A percentile compares a stretch with the other conserved stretches of the same genome.
phyloP scores from a whole-genome alignment of 2,888 invertebrate species.

The Ormyrus pomaceus region DNA sequence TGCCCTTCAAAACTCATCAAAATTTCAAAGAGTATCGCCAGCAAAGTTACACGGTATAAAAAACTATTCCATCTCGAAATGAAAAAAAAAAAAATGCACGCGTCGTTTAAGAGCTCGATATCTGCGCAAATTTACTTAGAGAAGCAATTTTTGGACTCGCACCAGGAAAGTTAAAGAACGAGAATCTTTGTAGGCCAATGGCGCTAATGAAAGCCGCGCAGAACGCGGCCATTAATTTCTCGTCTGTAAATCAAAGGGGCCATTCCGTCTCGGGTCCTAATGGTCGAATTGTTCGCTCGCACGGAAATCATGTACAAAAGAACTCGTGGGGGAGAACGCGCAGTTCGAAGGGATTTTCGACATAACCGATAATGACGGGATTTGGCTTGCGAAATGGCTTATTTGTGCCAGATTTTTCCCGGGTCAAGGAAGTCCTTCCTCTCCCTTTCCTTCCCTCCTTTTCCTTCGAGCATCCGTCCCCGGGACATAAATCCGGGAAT shows the following conservation, averaged over 20 bases:
- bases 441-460: neutral
- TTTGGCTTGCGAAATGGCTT: constrained; percentile 42
- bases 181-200: no score
- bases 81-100: no score
- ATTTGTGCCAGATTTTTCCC: constrained; percentile 45
- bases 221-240: neutral
- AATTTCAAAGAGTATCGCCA: no score
- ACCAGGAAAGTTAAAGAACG: no score
- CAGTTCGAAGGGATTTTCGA: neutral
- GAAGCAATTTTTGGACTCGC: no score
- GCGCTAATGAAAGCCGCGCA: constrained; percentile 7
- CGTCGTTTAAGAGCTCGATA: no score
- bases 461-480: neutral
- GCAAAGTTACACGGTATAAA: no score
- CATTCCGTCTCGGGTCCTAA: constrained; percentile 3
- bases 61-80: no score
- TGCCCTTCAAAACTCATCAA: no score
- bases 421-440: constrained; percentile 46
- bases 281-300: constrained; percentile 1
- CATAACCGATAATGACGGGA: constrained; percentile 32
- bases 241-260: constrained; percentile 9
- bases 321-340: neutral
- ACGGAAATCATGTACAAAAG: constrained; percentile 13
- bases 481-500: constrained; percentile 18
- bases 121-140: no score